These are phyloP conservation scores for Mactra quadrangularis DNA, from an alignment of 1,140 invertebrate genomes.

Conservation along the genomic window DNA sequence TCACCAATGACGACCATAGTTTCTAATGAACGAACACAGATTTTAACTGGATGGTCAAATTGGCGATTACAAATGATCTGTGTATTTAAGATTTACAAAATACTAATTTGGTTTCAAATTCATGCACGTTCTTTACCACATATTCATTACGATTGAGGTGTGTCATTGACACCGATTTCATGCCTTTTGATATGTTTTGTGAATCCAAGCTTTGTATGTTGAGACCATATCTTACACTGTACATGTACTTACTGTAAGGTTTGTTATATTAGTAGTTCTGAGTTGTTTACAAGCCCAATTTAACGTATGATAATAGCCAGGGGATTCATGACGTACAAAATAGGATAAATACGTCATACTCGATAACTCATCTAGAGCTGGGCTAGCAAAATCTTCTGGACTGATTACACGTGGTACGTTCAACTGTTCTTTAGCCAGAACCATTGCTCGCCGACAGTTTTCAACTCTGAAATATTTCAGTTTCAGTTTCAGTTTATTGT, in stretches of 20 bases:
- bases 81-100: too few species aligned
- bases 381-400: conserved; percentile 97
- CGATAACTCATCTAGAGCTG: conserved; percentile 97
- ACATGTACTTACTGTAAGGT: conserved; percentile 92
- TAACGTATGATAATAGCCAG: conserved; percentile 96
- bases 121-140: too few species aligned
- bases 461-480: conserved; percentile 87
- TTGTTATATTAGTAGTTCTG: conserved; percentile 85
- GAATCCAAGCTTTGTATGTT: too few species aligned
- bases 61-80: too few species aligned
- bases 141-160: too few species aligned
- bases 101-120: too few species aligned
- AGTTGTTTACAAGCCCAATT: conserved; percentile 91
- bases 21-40: too few species aligned
- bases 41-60: too few species aligned
- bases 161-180: too few species aligned
- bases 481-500: not conserved
- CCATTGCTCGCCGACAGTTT: conserved; percentile 96
- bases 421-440: conserved; percentile 94
- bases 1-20: too few species aligned
- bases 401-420: conserved; percentile 96
- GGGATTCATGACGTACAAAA: conserved; percentile 97
- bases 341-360: conserved; percentile 99
- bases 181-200: too few species aligned
- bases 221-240: too few species aligned